These are phyloP conservation scores for Chionodraco myersi DNA, from an alignment of 2,113 vertebrate genomes.

Conservation along the genomic window DNA sequence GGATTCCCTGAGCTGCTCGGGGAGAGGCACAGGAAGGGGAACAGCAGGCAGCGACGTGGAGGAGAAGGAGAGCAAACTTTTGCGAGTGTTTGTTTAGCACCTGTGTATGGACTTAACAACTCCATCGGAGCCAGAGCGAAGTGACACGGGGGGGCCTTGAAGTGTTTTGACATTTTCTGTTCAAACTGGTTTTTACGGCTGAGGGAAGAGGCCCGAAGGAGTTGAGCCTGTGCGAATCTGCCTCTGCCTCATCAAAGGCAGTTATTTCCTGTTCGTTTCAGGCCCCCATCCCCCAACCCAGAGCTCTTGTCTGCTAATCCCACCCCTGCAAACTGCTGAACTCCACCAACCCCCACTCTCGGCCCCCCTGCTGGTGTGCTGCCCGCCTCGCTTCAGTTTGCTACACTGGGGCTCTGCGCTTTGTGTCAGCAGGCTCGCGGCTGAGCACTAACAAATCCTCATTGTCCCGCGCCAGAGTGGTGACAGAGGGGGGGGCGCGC, in stretches of 20 bases:
- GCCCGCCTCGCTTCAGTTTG: constrained; percentile 58
- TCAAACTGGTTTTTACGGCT: constrained; percentile 64
- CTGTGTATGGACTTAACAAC: constrained; percentile 59
- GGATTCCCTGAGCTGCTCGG: constrained; percentile 72
- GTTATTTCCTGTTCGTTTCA: constrained; percentile 95
- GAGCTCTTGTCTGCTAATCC: constrained; percentile 79
- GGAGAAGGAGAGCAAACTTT: constrained; percentile 33
- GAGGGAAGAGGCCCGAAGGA: constrained; percentile 57
- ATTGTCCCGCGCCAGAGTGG: constrained; percentile 91
- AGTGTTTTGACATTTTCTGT: constrained; percentile 70
- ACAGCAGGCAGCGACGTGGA: neutral
- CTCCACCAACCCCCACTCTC: constrained; percentile 48
- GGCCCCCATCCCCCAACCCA: constrained; percentile 82
- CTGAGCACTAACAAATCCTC: constrained; percentile 95
- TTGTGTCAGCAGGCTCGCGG: constrained; percentile 92
- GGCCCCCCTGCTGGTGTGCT: constrained; percentile 70
- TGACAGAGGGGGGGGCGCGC: constrained; percentile 79
- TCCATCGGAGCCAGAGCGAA: constrained; percentile 50
- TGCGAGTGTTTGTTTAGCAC: constrained; percentile 69
- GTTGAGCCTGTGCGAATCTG: constrained; percentile 84
- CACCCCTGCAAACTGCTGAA: constrained; percentile 70
- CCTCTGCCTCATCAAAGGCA: constrained; percentile 90
- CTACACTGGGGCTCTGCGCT: constrained; percentile 86
- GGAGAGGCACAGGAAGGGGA: constrained; percentile 27
- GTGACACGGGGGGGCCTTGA: constrained; percentile 62